These are phyloP conservation scores for Ataeniobius toweri DNA, from an alignment of 2,797 vertebrate species.

Conservation along the genomic window DNA sequence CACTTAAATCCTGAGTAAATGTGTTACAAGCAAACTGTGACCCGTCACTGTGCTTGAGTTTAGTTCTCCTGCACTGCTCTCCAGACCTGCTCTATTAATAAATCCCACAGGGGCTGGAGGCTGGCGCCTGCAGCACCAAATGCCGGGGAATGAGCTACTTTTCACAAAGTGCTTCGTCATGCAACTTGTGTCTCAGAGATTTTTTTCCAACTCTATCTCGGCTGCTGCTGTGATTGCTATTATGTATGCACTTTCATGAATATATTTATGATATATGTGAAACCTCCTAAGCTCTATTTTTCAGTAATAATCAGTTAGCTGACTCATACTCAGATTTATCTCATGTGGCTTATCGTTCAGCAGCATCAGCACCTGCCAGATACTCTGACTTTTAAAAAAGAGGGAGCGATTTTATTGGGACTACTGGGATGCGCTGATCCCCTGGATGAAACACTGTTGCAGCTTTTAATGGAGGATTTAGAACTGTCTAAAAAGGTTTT, in stretches of 20 bases:
- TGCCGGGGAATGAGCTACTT: constrained; percentile 59
- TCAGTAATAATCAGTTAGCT: constrained; percentile 24
- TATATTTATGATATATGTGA: constrained; percentile 40
- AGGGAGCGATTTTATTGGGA: neutral
- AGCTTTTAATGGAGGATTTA: neutral
- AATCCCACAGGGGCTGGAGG: constrained; percentile 52
- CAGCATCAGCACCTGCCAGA: neutral
- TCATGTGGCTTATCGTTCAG: neutral
- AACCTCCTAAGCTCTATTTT: constrained; percentile 32
- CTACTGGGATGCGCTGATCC: neutral
- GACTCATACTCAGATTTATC: constrained; percentile 15
- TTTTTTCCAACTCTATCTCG: constrained; percentile 31
- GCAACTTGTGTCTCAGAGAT: constrained; percentile 59
- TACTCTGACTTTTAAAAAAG: constrained; percentile 11
- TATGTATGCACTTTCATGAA: constrained; percentile 36
- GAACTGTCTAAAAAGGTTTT: neutral
- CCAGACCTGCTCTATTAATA: constrained; percentile 73
- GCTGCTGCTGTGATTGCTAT: constrained; percentile 24
- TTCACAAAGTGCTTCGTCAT: constrained; percentile 73
- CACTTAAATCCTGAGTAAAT: constrained; percentile 24
- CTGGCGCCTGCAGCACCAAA: constrained; percentile 43
- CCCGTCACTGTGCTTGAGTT: constrained; percentile 49
- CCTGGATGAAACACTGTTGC: neutral
- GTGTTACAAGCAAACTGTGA: constrained; percentile 41
- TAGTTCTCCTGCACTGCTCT: constrained; percentile 42